These are phyloP conservation scores for Apantesis nais DNA, from an alignment of 2,888 invertebrate species.

Conservation along the genomic window DNA sequence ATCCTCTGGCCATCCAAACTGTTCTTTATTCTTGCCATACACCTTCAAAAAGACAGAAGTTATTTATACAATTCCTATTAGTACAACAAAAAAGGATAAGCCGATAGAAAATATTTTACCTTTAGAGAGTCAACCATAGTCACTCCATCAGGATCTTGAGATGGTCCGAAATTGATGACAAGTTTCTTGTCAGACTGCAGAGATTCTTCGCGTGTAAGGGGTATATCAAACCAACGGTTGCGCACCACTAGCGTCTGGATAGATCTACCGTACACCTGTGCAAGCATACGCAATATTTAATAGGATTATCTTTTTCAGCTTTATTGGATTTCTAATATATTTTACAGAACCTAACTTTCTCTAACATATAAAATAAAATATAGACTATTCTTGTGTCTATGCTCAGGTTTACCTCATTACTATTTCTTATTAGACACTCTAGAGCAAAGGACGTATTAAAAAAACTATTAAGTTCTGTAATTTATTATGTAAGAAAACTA, in stretches of 20 bases:
- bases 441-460: neutral
- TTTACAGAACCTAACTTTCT: no score
- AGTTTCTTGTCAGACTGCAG: slow-evolving; percentile 96
- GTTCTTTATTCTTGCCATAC: slow-evolving; percentile 97
- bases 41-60: slow-evolving; percentile 67
- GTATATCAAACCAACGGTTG: slow-evolving; percentile 97
- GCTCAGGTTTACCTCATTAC: no score
- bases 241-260: slow-evolving; percentile 90
- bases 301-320: neutral
- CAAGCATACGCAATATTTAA: slow-evolving; percentile 14
- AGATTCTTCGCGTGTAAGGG: slow-evolving; percentile 96
- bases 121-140: slow-evolving; percentile 98
- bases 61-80: neutral
- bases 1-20: slow-evolving; percentile 99
- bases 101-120: slow-evolving; percentile 54
- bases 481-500: no score
- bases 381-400: no score
- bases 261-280: slow-evolving; percentile 89
- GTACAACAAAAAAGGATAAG: neutral
- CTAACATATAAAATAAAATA: no score
- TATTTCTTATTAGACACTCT: no score
- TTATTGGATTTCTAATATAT: no score
- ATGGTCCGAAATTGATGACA: slow-evolving; percentile 92
- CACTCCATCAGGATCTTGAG: slow-evolving; percentile 94
- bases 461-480: neutral